A percentile compares a stretch with the other conserved stretches of the same genome.
Conservation (phyloP, 2,113 vertebrate species). For the Pogona vitticeps region DNA sequence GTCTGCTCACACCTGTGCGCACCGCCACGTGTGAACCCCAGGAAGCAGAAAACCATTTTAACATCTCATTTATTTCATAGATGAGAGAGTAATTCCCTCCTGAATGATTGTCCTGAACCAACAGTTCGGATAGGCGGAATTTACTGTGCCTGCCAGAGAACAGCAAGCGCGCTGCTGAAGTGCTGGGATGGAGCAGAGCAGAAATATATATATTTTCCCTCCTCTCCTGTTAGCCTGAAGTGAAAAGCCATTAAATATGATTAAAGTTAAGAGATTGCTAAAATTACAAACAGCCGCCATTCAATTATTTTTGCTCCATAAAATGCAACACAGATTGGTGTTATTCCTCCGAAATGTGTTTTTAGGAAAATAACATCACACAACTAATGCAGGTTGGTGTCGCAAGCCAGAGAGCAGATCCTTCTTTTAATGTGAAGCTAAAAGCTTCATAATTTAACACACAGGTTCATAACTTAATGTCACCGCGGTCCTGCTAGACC, state of each 20-base stretch:
- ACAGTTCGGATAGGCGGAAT: conserved; percentile 81
- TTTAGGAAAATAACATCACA: conserved; percentile 82
- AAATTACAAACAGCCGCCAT: conserved; percentile 86
- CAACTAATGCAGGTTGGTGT: conserved; percentile 81
- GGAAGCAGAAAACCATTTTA: conserved; percentile 84
- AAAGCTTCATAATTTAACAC: conserved; percentile 80
- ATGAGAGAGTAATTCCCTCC: conserved; percentile 85
- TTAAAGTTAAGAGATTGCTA: conserved; percentile 88
- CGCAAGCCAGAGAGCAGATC: conserved; percentile 80
- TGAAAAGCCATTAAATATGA: conserved; percentile 88
- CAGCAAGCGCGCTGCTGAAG: conserved; percentile 66
- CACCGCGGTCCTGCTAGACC: conserved; percentile 56
- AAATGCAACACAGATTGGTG: conserved; percentile 82
- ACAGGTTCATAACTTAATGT: conserved; percentile 73
- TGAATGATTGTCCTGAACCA: conserved; percentile 83
- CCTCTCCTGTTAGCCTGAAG: conserved; percentile 81
- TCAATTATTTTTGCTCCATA: conserved; percentile 85
- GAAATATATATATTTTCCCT: conserved; percentile 62
- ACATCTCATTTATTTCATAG: conserved; percentile 85
- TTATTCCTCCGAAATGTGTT: conserved; percentile 85
- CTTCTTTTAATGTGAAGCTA: conserved; percentile 75
- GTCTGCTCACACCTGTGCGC: conserved; percentile 42
- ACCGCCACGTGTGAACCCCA: conserved; percentile 63
- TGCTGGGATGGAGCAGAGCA: conserved; percentile 60
- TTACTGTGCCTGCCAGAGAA: conserved; percentile 74